phyloP scores from a whole-genome alignment of 2,888 invertebrate genomes.

The Metalampra italica region DNA sequence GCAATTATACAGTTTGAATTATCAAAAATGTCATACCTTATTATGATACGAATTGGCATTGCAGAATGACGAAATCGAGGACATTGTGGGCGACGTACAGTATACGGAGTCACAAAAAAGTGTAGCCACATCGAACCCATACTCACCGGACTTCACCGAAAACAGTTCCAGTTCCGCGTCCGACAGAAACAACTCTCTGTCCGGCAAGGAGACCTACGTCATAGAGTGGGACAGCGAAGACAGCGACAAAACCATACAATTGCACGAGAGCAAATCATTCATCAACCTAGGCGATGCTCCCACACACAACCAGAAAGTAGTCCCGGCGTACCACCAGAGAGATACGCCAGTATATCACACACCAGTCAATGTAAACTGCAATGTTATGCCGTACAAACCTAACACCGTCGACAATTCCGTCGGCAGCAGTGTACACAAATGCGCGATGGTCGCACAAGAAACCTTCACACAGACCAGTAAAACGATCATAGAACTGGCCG shows the following conservation, averaged over 20 bases:
- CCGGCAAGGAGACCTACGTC: slow-evolving; percentile 62
- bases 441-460: slow-evolving; percentile 47
- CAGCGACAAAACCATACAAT: slow-evolving; percentile 40
- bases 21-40: too few relatives aligned
- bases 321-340: too few relatives aligned
- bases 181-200: slow-evolving; percentile 53
- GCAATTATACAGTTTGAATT: too few relatives aligned
- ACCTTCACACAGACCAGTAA: slow-evolving; percentile 78
- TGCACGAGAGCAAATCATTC: slow-evolving; percentile 29
- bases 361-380: slow-evolving; percentile 18
- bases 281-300: slow-evolving; percentile 26
- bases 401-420: slow-evolving; percentile 5
- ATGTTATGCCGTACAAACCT: slow-evolving; percentile 14
- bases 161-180: slow-evolving; percentile 36
- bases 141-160: slow-evolving; percentile 62
- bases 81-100: slow-evolving; percentile 50
- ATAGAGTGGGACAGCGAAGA: slow-evolving; percentile 57
- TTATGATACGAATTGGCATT: neutral
- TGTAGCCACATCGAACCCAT: slow-evolving; percentile 54
- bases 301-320: too few relatives aligned
- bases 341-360: neutral
- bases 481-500: slow-evolving; percentile 73
- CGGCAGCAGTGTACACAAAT: slow-evolving; percentile 26
- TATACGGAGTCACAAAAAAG: slow-evolving; percentile 67
- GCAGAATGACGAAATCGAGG: slow-evolving; percentile 64